A percentile compares a stretch with the other conserved stretches of the same genome.
phyloP scores from a whole-genome alignment of 2,113 vertebrate species.

The Choloepus hoffmanni region DNA sequence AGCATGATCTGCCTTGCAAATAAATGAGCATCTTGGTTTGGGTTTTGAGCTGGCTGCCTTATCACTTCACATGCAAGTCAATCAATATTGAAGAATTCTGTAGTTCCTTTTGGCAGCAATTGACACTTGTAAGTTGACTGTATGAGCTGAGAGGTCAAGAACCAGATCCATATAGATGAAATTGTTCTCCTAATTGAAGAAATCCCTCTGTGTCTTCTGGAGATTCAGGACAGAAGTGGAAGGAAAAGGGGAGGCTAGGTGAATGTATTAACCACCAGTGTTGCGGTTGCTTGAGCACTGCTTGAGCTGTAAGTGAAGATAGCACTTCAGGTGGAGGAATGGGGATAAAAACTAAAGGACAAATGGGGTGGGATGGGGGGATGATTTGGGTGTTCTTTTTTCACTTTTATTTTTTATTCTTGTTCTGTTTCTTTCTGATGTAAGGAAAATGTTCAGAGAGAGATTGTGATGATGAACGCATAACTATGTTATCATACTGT shows the following conservation, averaged over 20 bases:
- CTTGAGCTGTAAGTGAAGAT: not conserved
- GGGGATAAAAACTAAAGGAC: too few species aligned
- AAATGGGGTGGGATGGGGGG: too few species aligned
- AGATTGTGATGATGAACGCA: too few species aligned
- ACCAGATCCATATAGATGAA: not conserved
- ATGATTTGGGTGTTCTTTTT: too few species aligned
- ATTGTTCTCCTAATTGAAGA: not conserved
- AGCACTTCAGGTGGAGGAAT: too few species aligned
- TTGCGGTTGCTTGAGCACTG: not conserved
- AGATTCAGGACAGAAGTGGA: not conserved
- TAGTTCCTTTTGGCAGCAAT: not conserved
- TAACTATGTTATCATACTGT: too few species aligned
- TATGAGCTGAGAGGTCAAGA: constrained; percentile 48
- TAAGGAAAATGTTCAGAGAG: too few species aligned
- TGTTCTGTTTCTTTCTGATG: too few species aligned
- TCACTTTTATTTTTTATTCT: too few species aligned
- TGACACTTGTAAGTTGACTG: constrained; percentile 28
- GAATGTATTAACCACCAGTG: not conserved
- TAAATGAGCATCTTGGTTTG: constrained; percentile 38
- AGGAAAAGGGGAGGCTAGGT: not conserved
- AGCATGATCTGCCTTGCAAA: constrained; percentile 36
- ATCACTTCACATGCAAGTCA: constrained; percentile 33
- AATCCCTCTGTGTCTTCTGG: not conserved
- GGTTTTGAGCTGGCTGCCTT: constrained; percentile 45
- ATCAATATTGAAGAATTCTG: constrained; percentile 64